Base-by-base conservation (phyloP, 2,113 vertebrate genomes). In the Ptychochromis oligacanthus region DNA sequence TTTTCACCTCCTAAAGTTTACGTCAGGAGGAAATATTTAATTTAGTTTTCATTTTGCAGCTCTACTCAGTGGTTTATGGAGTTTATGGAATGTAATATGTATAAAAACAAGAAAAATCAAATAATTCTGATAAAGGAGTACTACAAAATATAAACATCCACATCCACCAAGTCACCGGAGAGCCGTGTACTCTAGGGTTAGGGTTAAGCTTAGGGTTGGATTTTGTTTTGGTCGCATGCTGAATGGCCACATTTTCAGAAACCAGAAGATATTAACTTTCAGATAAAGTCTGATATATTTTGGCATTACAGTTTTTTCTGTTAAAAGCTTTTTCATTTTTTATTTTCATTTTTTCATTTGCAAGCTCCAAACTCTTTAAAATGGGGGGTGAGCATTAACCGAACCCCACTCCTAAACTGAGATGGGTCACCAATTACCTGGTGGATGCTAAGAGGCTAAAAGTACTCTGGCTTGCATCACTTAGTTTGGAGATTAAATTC, bases 291-390 rank as follows among this genome's bases (percentile, higher is more conserved):
- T 70, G 65, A 13, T 28, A 1, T 28, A 49, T 28, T 49, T 20
- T 2, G 1, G 49, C 24, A 20, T 49, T 49, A 28, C 24, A 49
- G 15, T 49, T 52, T 31, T 20, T 70, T 52, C 43, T 31, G 24
- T 70, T 70, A 52, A 52, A 52, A 70, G 43, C 43, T 72, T 67
- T 67, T 67, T 46, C 20, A 46, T 28, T 72, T 72, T n/a, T n/a
- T n/a, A n/a, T n/a, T n/a, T n/a, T n/a, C n/a, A n/a, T n/a, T 72
- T 67, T 67, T 67, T 46, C 20, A 46, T 28, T 72, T 72, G 43
- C 65, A 17, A 13, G 26, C 52, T 70, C 43, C 15, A 24, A 72
- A 8, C 65, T 70, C 65, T 52, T 26, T 31, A 52, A 52, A 31
- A 52, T 8, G 65, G 28, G 65, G 10, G 43, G 43, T 7, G 26